Base-by-base conservation (phyloP, 2,888 invertebrate species). In the Gandaritis pyraliata region DNA sequence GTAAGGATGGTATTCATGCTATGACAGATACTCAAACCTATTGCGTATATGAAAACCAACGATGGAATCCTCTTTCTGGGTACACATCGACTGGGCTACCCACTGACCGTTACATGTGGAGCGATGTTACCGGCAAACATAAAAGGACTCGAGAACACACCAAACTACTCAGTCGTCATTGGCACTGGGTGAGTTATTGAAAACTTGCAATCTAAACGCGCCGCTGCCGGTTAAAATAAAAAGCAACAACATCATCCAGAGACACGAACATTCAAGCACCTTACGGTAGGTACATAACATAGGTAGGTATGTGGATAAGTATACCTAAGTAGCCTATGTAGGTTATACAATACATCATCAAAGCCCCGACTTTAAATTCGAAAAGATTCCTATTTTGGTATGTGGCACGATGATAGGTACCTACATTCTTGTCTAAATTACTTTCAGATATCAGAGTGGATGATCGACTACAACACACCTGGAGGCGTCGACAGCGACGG, bases 31-130 rank as follows among this genome's bases (percentile, higher is more conserved):
- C 96, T 11, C 96, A 97, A 84, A 96, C 95, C 72, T 97, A 97
- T 81, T 96, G 96, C 76, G 96, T 98, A 13, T 98, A 98, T 83
- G 98, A 98, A 90, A 98, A 98, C 83, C 98, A 98, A 86, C 93
- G 98, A 62, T 98, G 98, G 98, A 97, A 97, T 93, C 98, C 98
- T 0, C 93, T 98, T 2, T 96, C 96, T 65, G 98, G 98, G 4
- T 98, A 97, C 77, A 96, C 97, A 1, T 95, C 96, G 1, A 95
- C 97, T 69, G 96, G 97, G 15, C 89, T 97, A 53, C 97, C 97
- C 23, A 97, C 97, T 0, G 97, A 97, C 82, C 93, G 97, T 18
- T 95, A 96, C 76, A 96, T 97, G 95, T 98, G 98, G 98, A 97
- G 97, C 78, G 98, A 98, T 83, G 93, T 95, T 23, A 96, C 96